Percentiles rank a stretch among this genome's conserved stretches.
phyloP scores from a whole-genome alignment of 2,888 invertebrate genomes.

The Hirtodrosophila cameraria region DNA sequence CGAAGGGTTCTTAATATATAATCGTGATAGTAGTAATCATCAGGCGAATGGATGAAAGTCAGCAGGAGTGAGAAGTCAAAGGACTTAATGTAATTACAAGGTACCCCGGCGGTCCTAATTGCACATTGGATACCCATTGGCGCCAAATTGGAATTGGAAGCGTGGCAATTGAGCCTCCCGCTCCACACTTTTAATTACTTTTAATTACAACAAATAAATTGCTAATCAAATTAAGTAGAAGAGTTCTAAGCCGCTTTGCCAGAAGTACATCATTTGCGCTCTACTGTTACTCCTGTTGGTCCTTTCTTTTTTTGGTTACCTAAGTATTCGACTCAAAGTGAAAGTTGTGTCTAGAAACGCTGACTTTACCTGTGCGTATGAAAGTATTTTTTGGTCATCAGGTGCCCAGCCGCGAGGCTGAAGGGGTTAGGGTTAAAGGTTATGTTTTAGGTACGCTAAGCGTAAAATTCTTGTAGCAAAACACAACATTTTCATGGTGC shows the following conservation, averaged over 20 bases:
- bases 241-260: neutral
- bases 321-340: conserved; percentile 16
- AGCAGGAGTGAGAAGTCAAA: conserved; percentile 32
- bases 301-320: conserved; percentile 8
- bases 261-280: neutral
- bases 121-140: conserved; percentile 48
- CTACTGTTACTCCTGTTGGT: neutral
- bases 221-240: conserved; percentile 46
- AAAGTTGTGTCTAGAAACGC: conserved; percentile 38
- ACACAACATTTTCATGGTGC: conserved; percentile 67
- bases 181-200: conserved; percentile 60
- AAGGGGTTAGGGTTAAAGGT: conserved; percentile 44
- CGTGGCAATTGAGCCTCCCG: conserved; percentile 43
- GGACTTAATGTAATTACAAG: conserved; percentile 68
- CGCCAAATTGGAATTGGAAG: conserved; percentile 71
- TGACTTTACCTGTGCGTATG: conserved; percentile 50
- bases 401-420: conserved; percentile 61
- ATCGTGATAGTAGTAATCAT: conserved; percentile 39
- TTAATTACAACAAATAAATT: conserved; percentile 50
- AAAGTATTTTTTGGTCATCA: conserved; percentile 40
- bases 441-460: conserved; percentile 26
- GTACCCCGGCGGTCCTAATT: conserved; percentile 23
- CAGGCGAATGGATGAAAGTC: conserved; percentile 27
- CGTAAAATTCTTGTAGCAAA: conserved; percentile 74
- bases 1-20: conserved; percentile 45